phyloP scores from a whole-genome alignment of 1,140 invertebrate genomes.

The Lerema accius region DNA sequence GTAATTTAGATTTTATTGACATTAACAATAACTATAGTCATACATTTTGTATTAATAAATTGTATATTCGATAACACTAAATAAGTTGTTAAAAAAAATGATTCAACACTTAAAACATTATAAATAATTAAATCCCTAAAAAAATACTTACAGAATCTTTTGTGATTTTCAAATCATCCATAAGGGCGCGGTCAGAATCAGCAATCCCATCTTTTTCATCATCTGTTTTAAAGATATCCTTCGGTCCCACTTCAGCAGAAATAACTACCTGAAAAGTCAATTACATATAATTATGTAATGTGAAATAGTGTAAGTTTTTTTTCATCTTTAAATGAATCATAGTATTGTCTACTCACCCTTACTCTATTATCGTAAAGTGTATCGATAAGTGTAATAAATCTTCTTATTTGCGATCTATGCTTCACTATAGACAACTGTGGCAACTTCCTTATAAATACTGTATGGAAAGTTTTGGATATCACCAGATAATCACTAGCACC shows the following conservation, averaged over 20 bases:
- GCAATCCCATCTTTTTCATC: conserved; percentile 73
- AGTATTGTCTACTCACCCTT: conserved; percentile 75
- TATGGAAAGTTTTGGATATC: conserved; percentile 96
- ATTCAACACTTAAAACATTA: background rate
- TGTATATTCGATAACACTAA: too few species aligned
- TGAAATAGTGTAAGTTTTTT: too few species aligned
- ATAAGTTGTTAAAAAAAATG: too few species aligned
- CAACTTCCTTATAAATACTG: conserved; percentile 95
- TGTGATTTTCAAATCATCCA: conserved; percentile 96
- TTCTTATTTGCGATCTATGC: conserved; percentile 91
- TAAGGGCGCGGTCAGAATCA: conserved; percentile 92
- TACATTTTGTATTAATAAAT: too few species aligned
- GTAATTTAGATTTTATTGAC: too few species aligned
- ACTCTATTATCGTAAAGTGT: conserved; percentile 98
- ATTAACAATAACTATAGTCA: too few species aligned
- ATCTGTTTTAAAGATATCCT: conserved; percentile 88
- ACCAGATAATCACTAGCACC: conserved; percentile 97
- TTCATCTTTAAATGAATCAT: too few species aligned
- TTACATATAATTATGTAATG: background rate
- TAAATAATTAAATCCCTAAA: too few species aligned
- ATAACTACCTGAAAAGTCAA: conserved; percentile 87
- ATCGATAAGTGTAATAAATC: conserved; percentile 99
- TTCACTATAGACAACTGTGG: conserved; percentile 90
- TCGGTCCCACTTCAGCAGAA: conserved; percentile 89
- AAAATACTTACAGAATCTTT: conserved; percentile 70